Evolutionary conservation across 1,140 invertebrate genomes (phyloP).

Genomic region (Luehdorfia chinensis): DNA sequence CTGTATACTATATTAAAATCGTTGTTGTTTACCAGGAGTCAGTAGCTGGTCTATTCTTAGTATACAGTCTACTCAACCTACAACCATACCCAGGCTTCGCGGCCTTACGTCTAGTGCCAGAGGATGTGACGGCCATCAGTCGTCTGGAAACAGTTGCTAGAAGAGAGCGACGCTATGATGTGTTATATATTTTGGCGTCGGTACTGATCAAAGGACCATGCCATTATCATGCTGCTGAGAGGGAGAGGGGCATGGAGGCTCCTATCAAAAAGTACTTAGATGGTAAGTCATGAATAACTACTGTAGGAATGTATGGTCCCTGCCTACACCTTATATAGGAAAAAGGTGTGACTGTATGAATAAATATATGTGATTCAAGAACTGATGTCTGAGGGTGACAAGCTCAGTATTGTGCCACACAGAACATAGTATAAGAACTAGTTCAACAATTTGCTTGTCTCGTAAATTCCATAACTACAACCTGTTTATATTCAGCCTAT

Average conservation of each 20-base stretch:
- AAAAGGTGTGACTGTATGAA: too few species aligned
- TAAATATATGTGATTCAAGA: too few species aligned
- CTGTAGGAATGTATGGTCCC: neutral
- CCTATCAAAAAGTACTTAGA: conserved; percentile 49
- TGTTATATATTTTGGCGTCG: conserved; percentile 47
- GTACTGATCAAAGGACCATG: conserved; percentile 38
- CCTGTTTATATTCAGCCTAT: too few species aligned
- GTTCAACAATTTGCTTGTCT: too few species aligned
- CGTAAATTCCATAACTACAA: too few species aligned
- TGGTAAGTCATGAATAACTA: conserved; percentile 25
- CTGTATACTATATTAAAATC: too few species aligned
- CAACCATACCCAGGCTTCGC: conserved; percentile 51
- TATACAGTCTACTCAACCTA: conserved; percentile 44
- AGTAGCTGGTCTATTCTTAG: conserved; percentile 48
- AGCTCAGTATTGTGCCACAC: too few species aligned
- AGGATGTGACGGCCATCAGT: conserved; percentile 39
- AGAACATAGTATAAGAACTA: too few species aligned
- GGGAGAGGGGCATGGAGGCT: conserved; percentile 53
- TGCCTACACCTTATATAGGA: too few species aligned
- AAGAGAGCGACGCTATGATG: conserved; percentile 37
- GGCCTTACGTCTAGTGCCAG: conserved; percentile 34
- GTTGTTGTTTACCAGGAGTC: conserved; percentile 37
- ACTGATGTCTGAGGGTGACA: too few species aligned
- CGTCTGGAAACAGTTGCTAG: conserved; percentile 41
- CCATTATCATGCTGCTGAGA: conserved; percentile 38